These are phyloP conservation scores for Sapayoa aenigma DNA, from an alignment of 2,113 vertebrate species.

Conservation along the genomic window DNA sequence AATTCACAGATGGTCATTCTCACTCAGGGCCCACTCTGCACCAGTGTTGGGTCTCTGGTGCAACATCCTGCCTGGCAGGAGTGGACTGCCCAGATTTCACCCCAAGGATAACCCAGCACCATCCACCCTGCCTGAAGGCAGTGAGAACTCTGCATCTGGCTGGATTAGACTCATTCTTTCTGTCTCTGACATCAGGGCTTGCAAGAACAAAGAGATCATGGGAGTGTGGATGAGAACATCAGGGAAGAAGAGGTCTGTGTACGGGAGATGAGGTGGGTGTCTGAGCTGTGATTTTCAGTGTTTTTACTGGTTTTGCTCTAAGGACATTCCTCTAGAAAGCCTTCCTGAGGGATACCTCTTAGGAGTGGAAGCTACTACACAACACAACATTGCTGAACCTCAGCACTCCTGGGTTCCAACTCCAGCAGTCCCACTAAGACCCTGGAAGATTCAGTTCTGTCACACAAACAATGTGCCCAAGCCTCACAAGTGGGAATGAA, in stretches of 20 bases:
- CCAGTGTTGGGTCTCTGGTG: neutral
- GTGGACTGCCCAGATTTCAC: fast-evolving
- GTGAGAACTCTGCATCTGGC: neutral
- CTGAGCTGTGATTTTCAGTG: neutral
- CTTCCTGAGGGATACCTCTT: neutral
- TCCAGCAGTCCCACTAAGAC: fast-evolving
- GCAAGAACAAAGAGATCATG: neutral
- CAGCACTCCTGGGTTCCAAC: neutral
- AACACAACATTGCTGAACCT: neutral
- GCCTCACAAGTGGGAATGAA: neutral
- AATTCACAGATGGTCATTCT: conserved; percentile 29
- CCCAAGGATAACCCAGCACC: neutral
- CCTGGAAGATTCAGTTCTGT: neutral
- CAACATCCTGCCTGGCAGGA: neutral
- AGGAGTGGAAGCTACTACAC: neutral
- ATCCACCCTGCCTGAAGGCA: neutral
- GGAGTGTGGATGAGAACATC: neutral
- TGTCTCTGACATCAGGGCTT: neutral
- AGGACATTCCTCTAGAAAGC: neutral
- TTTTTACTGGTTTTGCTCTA: neutral
- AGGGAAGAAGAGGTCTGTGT: neutral
- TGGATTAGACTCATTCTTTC: neutral
- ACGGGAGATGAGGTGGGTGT: neutral
- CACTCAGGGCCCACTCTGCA: neutral
- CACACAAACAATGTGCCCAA: neutral